Conservation (phyloP, 2,113 vertebrate species). For the Muntiacus muntjak region DNA sequence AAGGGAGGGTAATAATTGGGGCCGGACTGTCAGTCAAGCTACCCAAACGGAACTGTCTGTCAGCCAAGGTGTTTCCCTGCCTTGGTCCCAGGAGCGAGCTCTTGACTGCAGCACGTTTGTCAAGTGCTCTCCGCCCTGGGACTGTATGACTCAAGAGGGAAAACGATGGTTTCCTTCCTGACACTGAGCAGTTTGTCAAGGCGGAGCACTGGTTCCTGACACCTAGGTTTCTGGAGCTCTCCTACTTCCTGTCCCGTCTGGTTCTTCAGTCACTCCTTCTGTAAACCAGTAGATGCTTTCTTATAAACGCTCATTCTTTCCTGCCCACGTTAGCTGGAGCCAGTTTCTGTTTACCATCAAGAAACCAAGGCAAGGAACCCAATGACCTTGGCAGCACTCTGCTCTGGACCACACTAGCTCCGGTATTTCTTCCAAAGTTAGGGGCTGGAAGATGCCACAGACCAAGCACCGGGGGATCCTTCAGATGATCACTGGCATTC, state of each 20-base stretch:
- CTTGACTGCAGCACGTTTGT: background rate
- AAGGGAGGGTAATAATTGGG: background rate
- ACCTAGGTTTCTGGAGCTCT: background rate
- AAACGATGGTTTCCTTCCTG: background rate
- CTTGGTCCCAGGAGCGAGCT: background rate
- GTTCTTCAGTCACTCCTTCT: background rate
- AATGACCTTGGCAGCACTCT: background rate
- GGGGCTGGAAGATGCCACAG: background rate
- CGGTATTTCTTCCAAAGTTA: background rate
- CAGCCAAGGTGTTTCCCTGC: background rate
- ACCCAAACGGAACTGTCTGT: background rate
- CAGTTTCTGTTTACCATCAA: background rate
- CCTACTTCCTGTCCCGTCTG: background rate
- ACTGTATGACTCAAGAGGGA: background rate
- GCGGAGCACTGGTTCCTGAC: background rate
- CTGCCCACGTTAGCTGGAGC: background rate
- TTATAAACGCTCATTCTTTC: background rate
- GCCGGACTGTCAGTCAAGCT: background rate
- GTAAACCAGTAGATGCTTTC: background rate
- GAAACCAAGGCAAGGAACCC: background rate
- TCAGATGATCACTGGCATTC: background rate
- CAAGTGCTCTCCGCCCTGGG: too few relatives aligned
- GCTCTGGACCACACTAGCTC: fast-evolving
- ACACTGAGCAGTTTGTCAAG: background rate
- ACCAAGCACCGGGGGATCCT: background rate